Percentiles rank a stretch among this genome's conserved stretches.
phyloP scores from a whole-genome alignment of 1,140 invertebrate species.

The Brachionus sp. region DNA sequence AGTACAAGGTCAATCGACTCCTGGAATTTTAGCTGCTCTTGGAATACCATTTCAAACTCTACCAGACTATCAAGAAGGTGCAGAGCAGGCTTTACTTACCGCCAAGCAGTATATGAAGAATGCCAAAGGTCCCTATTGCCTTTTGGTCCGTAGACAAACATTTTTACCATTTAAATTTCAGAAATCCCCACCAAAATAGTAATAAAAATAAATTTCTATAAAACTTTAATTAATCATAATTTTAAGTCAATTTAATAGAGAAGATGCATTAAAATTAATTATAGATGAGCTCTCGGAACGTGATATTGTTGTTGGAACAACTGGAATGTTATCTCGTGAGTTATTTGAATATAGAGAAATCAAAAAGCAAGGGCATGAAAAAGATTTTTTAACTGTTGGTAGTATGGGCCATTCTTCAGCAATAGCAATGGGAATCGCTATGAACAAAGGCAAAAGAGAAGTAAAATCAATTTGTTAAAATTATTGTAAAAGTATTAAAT shows the following conservation, averaged over 20 bases:
- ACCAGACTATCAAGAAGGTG: constrained; percentile 59
- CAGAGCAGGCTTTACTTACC: constrained; percentile 56
- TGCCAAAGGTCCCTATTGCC: constrained; percentile 57
- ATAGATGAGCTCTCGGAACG: constrained; percentile 51
- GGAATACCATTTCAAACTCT: constrained; percentile 60
- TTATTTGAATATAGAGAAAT: constrained; percentile 52
- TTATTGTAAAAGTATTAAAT: not conserved
- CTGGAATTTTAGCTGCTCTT: constrained; percentile 58
- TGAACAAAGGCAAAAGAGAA: constrained; percentile 54
- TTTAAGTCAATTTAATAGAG: constrained; percentile 53
- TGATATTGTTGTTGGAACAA: constrained; percentile 60
- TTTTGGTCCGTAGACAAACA: constrained; percentile 60
- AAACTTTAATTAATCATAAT: not conserved
- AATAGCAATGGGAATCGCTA: constrained; percentile 60
- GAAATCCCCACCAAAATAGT: not conserved
- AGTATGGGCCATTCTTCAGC: constrained; percentile 62
- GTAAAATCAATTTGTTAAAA: not conserved
- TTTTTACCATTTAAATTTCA: constrained; percentile 58
- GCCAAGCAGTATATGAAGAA: constrained; percentile 59
- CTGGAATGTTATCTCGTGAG: constrained; percentile 60
- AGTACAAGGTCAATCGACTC: constrained; percentile 60
- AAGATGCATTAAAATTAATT: constrained; percentile 54
- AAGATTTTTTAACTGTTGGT: constrained; percentile 61
- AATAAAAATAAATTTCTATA: not conserved
- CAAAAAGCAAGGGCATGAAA: constrained; percentile 58